These are phyloP conservation scores for Sipha maydis DNA, from an alignment of 2,888 invertebrate species.

Conservation along the genomic window DNA sequence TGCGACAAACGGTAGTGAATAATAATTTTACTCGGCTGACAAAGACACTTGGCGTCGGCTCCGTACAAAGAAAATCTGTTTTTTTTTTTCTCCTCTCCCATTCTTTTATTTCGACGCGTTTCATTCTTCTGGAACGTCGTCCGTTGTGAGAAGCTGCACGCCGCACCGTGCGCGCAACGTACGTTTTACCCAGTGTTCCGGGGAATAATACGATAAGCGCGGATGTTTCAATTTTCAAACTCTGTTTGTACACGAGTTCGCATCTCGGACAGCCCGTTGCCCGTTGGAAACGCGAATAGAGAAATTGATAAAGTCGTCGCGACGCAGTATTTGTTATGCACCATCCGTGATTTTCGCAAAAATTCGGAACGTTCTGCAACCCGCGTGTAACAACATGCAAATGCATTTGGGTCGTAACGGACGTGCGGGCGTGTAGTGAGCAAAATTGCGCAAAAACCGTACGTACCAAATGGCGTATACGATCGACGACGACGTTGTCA, in stretches of 20 bases:
- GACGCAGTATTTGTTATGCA: no score
- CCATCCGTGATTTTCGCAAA: neutral
- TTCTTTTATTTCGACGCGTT: constrained; percentile 14
- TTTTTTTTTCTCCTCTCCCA: neutral
- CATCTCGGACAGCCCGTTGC: no score
- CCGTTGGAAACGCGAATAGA: no score
- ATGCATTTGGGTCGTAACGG: constrained; percentile 35
- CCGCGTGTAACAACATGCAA: constrained; percentile 16
- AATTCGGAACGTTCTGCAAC: no score
- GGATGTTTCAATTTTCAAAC: neutral
- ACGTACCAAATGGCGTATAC: neutral
- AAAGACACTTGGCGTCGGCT: constrained; percentile 36
- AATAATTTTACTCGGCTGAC: constrained; percentile 7
- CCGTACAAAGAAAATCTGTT: constrained; percentile 6
- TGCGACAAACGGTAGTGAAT: constrained; percentile 34
- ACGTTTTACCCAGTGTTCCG: neutral
- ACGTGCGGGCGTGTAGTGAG: neutral
- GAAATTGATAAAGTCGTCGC: no score
- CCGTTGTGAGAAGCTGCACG: neutral
- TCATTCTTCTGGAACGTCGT: constrained; percentile 20
- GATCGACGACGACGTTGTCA: neutral
- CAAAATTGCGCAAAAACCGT: neutral
- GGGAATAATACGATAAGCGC: neutral
- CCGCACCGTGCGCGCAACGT: neutral
- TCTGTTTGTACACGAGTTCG: neutral